phyloP scores from a whole-genome alignment of 92 coral and sea anemone genomes.

The Bergia puertoricense region DNA sequence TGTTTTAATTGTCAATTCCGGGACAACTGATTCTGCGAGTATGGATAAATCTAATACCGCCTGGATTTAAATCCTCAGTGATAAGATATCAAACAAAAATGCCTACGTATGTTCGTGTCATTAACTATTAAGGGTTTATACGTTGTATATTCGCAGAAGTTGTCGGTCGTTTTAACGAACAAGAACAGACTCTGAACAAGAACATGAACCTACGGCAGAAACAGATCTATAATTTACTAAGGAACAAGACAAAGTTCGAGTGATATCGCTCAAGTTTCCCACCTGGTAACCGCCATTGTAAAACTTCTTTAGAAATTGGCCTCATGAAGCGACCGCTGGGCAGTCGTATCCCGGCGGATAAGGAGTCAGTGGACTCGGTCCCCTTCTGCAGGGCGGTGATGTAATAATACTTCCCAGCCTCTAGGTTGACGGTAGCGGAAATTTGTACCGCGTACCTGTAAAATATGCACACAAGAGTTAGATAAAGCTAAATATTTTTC shows the following conservation, averaged over 20 bases:
- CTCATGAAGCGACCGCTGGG: slow-evolving; percentile 99
- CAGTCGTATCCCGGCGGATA: slow-evolving; percentile 93
- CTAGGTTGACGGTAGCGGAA: slow-evolving; percentile 73
- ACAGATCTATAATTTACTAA: too few relatives aligned
- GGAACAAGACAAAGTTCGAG: not conserved
- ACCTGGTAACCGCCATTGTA: slow-evolving; percentile 99
- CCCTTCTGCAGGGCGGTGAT: slow-evolving; percentile 96
- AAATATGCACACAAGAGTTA: not conserved
- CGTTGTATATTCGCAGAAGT: not conserved
- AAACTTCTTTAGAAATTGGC: slow-evolving; percentile 91
- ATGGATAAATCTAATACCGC: not conserved
- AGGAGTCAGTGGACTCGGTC: slow-evolving; percentile 86
- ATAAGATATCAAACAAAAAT: too few relatives aligned
- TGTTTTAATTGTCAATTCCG: too few relatives aligned
- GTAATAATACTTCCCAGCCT: slow-evolving; percentile 98
- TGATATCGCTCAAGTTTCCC: not conserved
- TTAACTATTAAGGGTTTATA: too few relatives aligned
- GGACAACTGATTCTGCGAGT: not conserved
- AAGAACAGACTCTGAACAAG: not conserved
- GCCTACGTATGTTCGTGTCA: too few relatives aligned
- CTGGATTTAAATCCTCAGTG: too few relatives aligned
- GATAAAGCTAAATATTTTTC: not conserved
- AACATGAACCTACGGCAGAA: not conserved
- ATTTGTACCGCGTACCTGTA: slow-evolving; percentile 89
- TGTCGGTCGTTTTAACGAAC: not conserved